phyloP scores from a whole-genome alignment of 2,113 vertebrate species.

The Daphoenositta chrysoptera region DNA sequence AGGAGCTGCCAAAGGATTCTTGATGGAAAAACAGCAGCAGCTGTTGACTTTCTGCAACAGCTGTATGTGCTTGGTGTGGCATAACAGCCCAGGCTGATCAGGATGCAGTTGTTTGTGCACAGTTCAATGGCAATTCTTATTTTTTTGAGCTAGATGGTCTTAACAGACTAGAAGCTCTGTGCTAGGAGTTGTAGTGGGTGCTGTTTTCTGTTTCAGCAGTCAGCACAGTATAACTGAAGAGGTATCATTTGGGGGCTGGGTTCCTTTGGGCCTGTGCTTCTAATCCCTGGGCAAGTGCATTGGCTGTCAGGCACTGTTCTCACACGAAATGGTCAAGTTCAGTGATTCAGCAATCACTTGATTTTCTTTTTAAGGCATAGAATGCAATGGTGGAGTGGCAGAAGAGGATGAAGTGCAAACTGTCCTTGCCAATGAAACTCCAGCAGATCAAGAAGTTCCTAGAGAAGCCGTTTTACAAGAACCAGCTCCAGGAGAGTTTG shows the following conservation, averaged over 20 bases:
- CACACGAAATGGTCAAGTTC: not conserved
- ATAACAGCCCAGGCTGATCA: not conserved
- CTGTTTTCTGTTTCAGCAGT: not conserved
- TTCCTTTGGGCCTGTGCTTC: not conserved
- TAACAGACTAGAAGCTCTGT: not conserved
- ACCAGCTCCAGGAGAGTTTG: constrained; percentile 89
- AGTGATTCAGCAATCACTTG: not conserved
- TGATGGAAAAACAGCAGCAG: not conserved
- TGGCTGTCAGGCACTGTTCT: not conserved
- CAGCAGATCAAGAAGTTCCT: constrained; percentile 92
- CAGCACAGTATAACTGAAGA: not conserved
- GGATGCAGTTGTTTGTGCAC: not conserved
- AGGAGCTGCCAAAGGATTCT: not conserved
- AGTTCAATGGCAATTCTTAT: not conserved
- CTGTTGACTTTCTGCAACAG: not conserved
- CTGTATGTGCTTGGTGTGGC: not conserved
- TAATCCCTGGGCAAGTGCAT: not conserved
- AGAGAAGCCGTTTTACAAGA: constrained; percentile 83
- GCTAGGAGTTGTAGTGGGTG: not conserved
- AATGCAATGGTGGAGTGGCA: constrained; percentile 88
- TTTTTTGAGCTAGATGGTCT: not conserved
- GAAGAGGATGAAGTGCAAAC: constrained; percentile 83
- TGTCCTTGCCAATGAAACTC: constrained; percentile 68
- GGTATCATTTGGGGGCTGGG: accelerated
- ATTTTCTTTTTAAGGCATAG: constrained; percentile 67